Evolutionary conservation across 2,113 vertebrate genomes (phyloP), one percentile per base, ranked within the genome.

Genomic region (Laticauda colubrina): DNA sequence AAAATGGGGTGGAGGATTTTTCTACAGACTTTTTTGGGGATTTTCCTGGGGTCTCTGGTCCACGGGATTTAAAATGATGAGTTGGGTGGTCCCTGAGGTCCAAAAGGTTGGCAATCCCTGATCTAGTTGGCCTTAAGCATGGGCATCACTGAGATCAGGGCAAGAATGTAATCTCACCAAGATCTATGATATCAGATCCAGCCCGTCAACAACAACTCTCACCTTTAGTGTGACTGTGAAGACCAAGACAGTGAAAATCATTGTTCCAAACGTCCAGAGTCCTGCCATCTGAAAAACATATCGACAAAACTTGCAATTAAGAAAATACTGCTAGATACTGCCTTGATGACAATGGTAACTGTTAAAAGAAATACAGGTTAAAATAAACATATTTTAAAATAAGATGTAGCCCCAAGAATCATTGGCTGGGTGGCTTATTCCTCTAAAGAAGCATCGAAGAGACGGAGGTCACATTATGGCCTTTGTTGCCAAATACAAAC

Each of bases 191-290:
- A n/a, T 8, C 20, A 54, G 21, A 1, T 6, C 51, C 18, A 34
- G 9, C 29, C 20, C 14, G 4, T 54, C 29, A 45, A 18, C 86
- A 93, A 87, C 94, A 45, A 29, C 6, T 57, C 97, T 97, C 91
- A 99, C 99, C 99, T 99, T 99, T 26, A 99, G 97, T 2, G 99
- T 99, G 96, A 99, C 99, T 24, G 99, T 99, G 97, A 99, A 99
- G 95, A 99, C 98, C 89, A 99, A 98, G 93, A 99, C 97, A 23
- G 99, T 99, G 97, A 99, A 99, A 89, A 99, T 98, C 88, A 99
- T 98, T 0, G 99, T 99, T 96, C 99, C 99, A 81, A 99, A 99
- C 3, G 98, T 99, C 99, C 99, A 99, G 92, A 99, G 99, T 43
- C 99, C 99, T 96, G 98, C 99, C 92, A 99, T 98, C 99, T 99